Evolutionary conservation across 37 sponge, comb jelly and placozoan genomes (phyloP), one percentile per base, ranked within the genome.

Genomic region (Cladorhizidae sp.): DNA sequence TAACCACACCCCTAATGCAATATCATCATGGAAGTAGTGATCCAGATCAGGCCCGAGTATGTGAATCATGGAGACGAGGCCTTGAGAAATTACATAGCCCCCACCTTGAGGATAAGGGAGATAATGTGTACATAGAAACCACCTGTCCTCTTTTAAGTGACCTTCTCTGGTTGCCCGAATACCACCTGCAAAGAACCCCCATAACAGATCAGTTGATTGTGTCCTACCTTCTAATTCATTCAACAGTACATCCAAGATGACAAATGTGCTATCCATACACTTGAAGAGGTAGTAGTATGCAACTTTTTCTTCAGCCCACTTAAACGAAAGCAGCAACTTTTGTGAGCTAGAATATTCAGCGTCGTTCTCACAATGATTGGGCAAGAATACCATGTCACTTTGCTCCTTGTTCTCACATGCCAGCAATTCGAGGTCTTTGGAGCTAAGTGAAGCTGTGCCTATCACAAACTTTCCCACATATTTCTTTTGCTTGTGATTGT

Each of bases 91-190:
- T 40, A 88, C 42, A 59, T 88, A 88, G 8, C 89, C 89, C 1
- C 83, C 89, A 12, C 89, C 89, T 74, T 83, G 71, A 2, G 84
- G 84, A 61, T 57, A 88, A n/a, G 89, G 89, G 67, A 88, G 83
- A 64, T 78, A 88, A 8, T 83, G 52, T 7, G 31, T 42, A 35
- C 86, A 86, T 1, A 86, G 75, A 40, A 72, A 65, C 86, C 86
- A 86, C 2, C 73, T 64, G 23, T 76, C n/a, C 54, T 84, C 85
- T 9, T 57, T 56, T 22, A 75, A 32, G 23, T 33, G 59, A 20
- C 74, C 80, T 22, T 71, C 73, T 31, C 64, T 72, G 45, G 38
- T 54, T 1, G 73, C 80, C 7, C 64, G 33, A 50, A 78, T 67
- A 39, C 55, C 67, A 25, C 86, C 86, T 21, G 65, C 73, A 50